These are phyloP conservation scores for Drosophila lini DNA, from an alignment of 1,140 invertebrate genomes.

Conservation along the genomic window DNA sequence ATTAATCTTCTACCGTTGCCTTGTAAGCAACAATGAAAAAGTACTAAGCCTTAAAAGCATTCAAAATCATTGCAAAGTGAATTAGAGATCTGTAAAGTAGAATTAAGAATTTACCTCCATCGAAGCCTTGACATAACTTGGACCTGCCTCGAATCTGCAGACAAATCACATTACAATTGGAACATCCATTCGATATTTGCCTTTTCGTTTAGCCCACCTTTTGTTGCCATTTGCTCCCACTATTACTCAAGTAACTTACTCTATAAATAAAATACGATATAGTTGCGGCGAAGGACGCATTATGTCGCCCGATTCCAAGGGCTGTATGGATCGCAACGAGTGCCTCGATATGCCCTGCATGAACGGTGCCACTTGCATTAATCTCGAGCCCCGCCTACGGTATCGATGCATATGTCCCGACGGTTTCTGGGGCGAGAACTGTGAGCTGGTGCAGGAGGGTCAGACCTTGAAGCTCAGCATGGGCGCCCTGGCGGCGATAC, in stretches of 20 bases:
- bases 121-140: constrained; percentile 16
- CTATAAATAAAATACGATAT: constrained; percentile 7
- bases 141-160: constrained; percentile 15
- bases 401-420: constrained; percentile 94
- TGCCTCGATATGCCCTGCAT: constrained; percentile 96
- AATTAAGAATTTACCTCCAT: neutral
- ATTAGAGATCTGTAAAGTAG: too few species aligned
- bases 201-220: constrained; percentile 39
- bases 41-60: neutral
- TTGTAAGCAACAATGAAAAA: neutral
- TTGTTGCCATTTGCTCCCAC: constrained; percentile 18
- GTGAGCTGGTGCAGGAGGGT: constrained; percentile 96
- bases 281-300: constrained; percentile 96
- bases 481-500: constrained; percentile 96
- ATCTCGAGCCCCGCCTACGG: constrained; percentile 93
- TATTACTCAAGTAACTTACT: constrained; percentile 22
- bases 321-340: constrained; percentile 97
- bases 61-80: neutral
- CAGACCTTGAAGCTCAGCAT: constrained; percentile 96
- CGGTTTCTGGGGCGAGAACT: constrained; percentile 97
- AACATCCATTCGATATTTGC: constrained; percentile 30
- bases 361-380: constrained; percentile 95
- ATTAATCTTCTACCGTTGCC: too few species aligned
- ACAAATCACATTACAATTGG: constrained; percentile 24
- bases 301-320: constrained; percentile 94